Conservation (phyloP, 2,113 vertebrate genomes). For the Oxygymnocypris stewartii region DNA sequence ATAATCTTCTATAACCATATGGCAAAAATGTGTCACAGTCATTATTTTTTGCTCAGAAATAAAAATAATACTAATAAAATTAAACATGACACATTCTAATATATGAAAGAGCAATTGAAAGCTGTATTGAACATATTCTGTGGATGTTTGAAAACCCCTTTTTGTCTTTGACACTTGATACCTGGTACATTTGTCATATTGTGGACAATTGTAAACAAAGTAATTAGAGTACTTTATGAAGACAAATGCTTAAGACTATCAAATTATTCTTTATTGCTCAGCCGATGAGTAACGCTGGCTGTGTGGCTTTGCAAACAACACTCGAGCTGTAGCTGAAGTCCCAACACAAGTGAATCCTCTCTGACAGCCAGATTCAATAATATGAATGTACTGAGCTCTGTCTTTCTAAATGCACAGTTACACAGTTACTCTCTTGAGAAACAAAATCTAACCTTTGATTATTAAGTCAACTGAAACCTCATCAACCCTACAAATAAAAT, state of each 20-base stretch:
- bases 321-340: background rate
- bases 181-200: background rate
- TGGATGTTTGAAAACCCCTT: background rate
- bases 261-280: background rate
- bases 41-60: no score
- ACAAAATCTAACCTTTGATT: constrained; percentile 18
- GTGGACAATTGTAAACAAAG: background rate
- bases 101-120: no score
- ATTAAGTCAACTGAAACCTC: constrained; percentile 13
- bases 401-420: background rate
- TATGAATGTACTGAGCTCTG: no score
- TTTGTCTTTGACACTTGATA: background rate
- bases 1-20: background rate
- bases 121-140: background rate
- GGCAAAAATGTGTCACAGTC: background rate
- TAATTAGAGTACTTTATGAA: background rate
- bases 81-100: no score
- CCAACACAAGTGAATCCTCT: background rate
- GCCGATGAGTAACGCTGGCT: background rate
- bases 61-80: no score
- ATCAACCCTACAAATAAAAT: background rate
- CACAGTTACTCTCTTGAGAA: constrained; percentile 2
- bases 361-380: background rate
- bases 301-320: background rate
- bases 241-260: background rate